Conservation (phyloP, 2,797 vertebrate species). For the Eupleurogrammus muticus region DNA sequence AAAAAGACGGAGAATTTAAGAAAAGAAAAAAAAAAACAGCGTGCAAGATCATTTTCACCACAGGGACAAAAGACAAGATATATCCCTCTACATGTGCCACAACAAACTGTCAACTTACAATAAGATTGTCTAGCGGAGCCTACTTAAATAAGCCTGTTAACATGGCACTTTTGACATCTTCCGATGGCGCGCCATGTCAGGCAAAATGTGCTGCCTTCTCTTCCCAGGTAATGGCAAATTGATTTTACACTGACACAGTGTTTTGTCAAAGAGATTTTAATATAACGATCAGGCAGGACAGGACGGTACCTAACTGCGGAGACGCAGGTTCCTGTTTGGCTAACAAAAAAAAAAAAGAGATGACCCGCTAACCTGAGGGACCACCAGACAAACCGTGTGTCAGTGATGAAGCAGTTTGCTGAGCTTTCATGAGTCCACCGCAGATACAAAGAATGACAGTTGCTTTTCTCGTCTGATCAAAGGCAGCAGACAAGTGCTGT, state of each 20-base stretch:
- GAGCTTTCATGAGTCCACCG: constrained; percentile 64
- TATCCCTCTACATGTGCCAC: constrained; percentile 68
- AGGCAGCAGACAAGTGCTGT: constrained; percentile 75
- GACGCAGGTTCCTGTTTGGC: constrained; percentile 14
- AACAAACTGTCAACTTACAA: constrained; percentile 78
- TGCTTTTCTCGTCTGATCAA: constrained; percentile 80
- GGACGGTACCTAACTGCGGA: constrained; percentile 16
- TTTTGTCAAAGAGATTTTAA: constrained; percentile 52
- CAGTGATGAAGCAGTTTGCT: constrained; percentile 71
- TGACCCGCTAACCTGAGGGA: constrained; percentile 30
- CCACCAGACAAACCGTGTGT: constrained; percentile 42
- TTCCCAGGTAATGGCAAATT: constrained; percentile 65
- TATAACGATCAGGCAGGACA: constrained; percentile 25
- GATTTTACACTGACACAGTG: constrained; percentile 51
- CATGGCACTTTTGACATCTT: constrained; percentile 66
- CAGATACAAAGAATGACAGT: constrained; percentile 76
- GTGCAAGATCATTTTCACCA: constrained; percentile 64
- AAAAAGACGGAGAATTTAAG: constrained; percentile 45
- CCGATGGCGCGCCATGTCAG: constrained; percentile 58
- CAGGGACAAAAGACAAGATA: constrained; percentile 75
- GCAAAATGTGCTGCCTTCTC: constrained; percentile 54
- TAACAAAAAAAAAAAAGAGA: constrained; percentile 41
- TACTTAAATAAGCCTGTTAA: constrained; percentile 75
- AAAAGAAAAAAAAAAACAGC: constrained; percentile 43
- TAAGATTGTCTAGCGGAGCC: constrained; percentile 69